phyloP scores from a whole-genome alignment of 2,113 vertebrate species.

The Balaeniceps rex region DNA sequence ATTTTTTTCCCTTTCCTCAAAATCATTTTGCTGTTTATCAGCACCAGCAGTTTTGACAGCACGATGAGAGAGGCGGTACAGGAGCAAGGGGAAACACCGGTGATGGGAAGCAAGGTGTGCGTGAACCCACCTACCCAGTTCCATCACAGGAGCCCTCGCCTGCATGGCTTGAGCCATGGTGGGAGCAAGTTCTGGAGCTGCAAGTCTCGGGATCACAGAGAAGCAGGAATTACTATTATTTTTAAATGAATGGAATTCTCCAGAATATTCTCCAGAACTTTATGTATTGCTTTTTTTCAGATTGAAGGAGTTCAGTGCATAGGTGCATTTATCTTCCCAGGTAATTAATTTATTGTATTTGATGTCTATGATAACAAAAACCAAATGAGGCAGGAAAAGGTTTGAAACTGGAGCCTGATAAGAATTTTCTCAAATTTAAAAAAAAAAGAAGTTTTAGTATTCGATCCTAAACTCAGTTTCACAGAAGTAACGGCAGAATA shows the following conservation, averaged over 20 bases:
- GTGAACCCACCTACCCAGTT: neutral
- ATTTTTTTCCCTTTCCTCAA: neutral
- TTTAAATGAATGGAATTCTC: neutral
- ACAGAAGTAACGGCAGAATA: neutral
- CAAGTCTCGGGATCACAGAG: neutral
- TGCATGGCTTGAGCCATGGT: neutral
- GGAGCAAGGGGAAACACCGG: neutral
- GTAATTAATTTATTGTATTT: neutral
- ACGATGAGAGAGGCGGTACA: neutral
- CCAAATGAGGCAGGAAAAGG: neutral
- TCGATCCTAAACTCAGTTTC: neutral
- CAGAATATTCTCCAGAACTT: neutral
- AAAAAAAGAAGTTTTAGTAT: neutral
- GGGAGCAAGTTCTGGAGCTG: neutral
- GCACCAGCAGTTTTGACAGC: neutral
- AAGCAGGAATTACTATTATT: too few species aligned
- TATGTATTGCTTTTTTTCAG: neutral
- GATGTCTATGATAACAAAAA: neutral
- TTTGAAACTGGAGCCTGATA: neutral
- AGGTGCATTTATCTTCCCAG: neutral
- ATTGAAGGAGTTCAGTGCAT: neutral
- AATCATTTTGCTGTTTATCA: neutral
- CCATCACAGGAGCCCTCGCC: neutral
- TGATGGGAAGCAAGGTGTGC: neutral
- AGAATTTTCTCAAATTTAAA: neutral